Base-by-base conservation (phyloP, 2,888 invertebrate genomes). In the Hyles lineata region DNA sequence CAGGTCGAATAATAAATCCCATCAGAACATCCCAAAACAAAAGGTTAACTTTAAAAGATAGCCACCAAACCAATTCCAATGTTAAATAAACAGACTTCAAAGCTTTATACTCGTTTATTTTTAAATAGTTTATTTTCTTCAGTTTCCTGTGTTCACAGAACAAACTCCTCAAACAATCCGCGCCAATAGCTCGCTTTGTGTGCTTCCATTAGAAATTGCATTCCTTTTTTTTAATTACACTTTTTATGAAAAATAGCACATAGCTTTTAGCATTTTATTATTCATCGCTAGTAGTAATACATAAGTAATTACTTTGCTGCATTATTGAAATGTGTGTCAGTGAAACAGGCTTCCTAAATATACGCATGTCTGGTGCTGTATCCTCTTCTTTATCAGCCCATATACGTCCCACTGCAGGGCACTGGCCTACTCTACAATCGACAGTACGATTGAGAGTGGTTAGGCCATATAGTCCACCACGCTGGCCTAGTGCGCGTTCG, bases 81-180 rank as follows among this genome's bases (percentile, higher is more conserved):
- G 19, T 55, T 55, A n/a, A 55, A 21, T 62, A 55, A 71, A 52
- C 52, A 50, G 55, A 52, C 52, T 52, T 52, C 61, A 67, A 67
- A 67, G 67, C 67, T 23, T 50, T 67, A 67, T 43, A 35, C 21
- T 11, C 35, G 21, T 23, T 7, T 43, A 50, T 67, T 67, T 67
- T 67, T 67, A 67, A 67, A 67, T 67, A 43, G 67, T 50, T 67
- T 67, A n/a, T 55, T 67, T 67, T 23, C 67, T 50, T 7, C 67
- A 67, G 43, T 50, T 23, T 67, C 15, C 67, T 50, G 67, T 61
- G 29, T 50, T 67, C 67, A 50, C 67, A 67, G 43, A 50, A 67
- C 67, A 43, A 67, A 21, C 43, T 50, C 23, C 19, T 50, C 50
- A 67, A 67, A 67, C 50, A 67, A 67, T 67, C 23, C n/a, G 55